phyloP scores from a whole-genome alignment of 2,888 invertebrate genomes.

The Bugula neritina region DNA sequence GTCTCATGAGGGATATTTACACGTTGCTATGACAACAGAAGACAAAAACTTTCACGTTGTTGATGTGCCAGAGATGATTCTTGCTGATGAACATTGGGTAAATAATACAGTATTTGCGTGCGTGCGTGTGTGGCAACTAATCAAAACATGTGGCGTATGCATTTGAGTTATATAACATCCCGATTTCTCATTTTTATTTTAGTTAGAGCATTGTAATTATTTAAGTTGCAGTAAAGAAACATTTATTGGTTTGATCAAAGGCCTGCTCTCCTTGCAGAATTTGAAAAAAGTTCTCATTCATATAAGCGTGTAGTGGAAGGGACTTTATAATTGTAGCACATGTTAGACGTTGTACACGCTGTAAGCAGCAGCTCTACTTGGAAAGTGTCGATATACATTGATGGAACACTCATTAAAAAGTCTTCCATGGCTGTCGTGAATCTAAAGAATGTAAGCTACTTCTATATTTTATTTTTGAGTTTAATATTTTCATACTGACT shows the following conservation, averaged over 20 bases:
- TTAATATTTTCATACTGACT: too few species aligned
- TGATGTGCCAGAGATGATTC: slow-evolving; percentile 54
- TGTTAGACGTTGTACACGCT: slow-evolving; percentile 12
- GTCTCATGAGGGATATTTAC: slow-evolving; percentile 57
- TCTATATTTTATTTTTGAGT: background rate
- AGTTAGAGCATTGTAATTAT: too few species aligned
- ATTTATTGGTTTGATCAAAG: too few species aligned
- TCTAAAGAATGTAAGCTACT: background rate
- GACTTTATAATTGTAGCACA: slow-evolving; percentile 5
- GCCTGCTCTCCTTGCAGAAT: too few species aligned
- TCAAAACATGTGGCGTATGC: too few species aligned
- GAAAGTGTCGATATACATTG: slow-evolving; percentile 2
- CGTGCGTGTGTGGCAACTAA: too few species aligned
- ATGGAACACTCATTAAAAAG: background rate
- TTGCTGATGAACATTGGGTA: slow-evolving; percentile 57
- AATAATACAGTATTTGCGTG: too few species aligned
- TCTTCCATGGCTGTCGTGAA: background rate
- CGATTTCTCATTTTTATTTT: too few species aligned
- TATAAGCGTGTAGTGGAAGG: too few species aligned
- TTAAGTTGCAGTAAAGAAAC: too few species aligned
- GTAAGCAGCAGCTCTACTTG: background rate
- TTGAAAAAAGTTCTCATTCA: too few species aligned
- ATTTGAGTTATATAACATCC: too few species aligned
- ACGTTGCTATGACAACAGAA: slow-evolving; percentile 59
- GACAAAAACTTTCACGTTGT: slow-evolving; percentile 58